These are phyloP conservation scores for Lamprologus tigripictilis DNA, from an alignment of 2,113 vertebrate genomes.

Conservation along the genomic window DNA sequence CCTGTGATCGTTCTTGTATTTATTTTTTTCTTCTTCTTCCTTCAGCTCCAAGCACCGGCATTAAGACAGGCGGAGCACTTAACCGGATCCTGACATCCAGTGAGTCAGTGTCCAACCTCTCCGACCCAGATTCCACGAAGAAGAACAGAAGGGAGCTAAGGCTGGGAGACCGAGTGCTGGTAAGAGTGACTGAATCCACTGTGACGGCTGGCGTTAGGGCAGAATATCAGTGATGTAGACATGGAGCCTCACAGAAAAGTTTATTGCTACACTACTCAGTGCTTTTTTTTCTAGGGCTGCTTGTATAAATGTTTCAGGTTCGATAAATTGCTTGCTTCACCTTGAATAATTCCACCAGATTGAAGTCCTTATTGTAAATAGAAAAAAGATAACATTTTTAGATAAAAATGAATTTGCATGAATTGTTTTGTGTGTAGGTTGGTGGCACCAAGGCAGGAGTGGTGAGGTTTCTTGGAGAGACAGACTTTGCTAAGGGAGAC, in stretches of 20 bases:
- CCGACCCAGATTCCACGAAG: slow-evolving; percentile 87
- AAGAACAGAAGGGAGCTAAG: slow-evolving; percentile 90
- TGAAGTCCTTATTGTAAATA: neutral
- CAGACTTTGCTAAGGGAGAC: slow-evolving; percentile 95
- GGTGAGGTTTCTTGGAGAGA: slow-evolving; percentile 92
- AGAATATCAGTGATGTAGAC: neutral
- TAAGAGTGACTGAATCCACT: slow-evolving; percentile 42
- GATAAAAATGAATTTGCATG: neutral
- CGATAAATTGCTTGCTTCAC: neutral
- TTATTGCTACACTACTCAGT: no score
- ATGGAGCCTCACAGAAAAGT: neutral
- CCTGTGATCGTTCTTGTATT: neutral
- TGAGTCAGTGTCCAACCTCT: slow-evolving; percentile 91
- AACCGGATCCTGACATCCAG: slow-evolving; percentile 82
- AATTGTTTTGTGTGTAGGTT: slow-evolving; percentile 67
- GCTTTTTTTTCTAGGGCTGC: neutral
- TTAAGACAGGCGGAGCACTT: neutral
- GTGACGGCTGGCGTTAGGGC: neutral
- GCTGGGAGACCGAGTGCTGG: slow-evolving; percentile 90
- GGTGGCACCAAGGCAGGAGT: slow-evolving; percentile 94
- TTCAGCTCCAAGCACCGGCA: slow-evolving; percentile 7
- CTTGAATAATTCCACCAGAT: neutral
- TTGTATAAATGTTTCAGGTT: neutral
- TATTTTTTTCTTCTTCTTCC: neutral
- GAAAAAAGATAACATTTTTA: neutral